phyloP scores from a whole-genome alignment of 2,888 invertebrate genomes.

The Mactromeris polynyma region DNA sequence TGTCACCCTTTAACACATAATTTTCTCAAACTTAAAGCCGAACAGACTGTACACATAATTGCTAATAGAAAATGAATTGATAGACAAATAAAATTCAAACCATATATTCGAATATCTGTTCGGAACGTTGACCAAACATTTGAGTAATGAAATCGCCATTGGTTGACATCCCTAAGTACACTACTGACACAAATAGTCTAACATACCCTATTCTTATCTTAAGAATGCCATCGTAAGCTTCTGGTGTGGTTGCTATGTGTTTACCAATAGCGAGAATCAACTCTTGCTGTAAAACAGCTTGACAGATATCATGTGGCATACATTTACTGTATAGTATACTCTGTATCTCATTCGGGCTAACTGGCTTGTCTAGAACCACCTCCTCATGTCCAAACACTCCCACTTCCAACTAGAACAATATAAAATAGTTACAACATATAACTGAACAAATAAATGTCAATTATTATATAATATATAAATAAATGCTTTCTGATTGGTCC shows the following conservation, averaged over 20 bases:
- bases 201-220: slow-evolving; percentile 91
- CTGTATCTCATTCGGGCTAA: slow-evolving; percentile 98
- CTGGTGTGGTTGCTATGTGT: slow-evolving; percentile 96
- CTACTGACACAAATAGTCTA: too few relatives aligned
- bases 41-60: too few relatives aligned
- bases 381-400: slow-evolving; percentile 98
- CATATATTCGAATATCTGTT: too few relatives aligned
- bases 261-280: slow-evolving; percentile 97
- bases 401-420: slow-evolving; percentile 92
- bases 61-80: too few relatives aligned
- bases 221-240: slow-evolving; percentile 97
- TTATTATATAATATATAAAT: too few relatives aligned
- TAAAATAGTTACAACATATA: neutral
- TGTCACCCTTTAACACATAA: too few relatives aligned
- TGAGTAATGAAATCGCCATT: too few relatives aligned
- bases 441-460: neutral
- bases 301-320: slow-evolving; percentile 93
- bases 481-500: too few relatives aligned
- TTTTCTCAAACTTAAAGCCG: too few relatives aligned
- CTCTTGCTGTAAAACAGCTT: slow-evolving; percentile 97
- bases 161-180: too few relatives aligned
- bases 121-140: too few relatives aligned
- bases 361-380: slow-evolving; percentile 96
- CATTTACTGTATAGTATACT: slow-evolving; percentile 93
- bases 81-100: too few relatives aligned